Conservation (phyloP, 2,888 invertebrate species). For the Scrobipalpa atriplicella region DNA sequence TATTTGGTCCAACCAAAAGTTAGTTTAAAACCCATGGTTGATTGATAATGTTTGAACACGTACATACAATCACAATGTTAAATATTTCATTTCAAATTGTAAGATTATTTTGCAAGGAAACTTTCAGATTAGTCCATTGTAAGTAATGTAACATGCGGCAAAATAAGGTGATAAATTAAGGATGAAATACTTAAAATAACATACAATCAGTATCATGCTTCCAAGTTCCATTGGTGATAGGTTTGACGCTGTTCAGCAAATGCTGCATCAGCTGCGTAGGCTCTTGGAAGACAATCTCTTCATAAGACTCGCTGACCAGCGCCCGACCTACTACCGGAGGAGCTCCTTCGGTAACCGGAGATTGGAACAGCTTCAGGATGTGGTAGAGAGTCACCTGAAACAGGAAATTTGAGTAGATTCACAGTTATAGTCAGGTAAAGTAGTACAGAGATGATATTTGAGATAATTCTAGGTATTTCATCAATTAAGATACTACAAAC, state of each 20-base stretch:
- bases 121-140: too few relatives aligned
- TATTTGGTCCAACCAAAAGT: too few relatives aligned
- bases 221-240: constrained; percentile 88
- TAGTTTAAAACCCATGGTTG: too few relatives aligned
- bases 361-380: constrained; percentile 96
- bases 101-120: too few relatives aligned
- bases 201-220: constrained; percentile 95
- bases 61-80: too few relatives aligned
- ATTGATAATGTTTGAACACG: too few relatives aligned
- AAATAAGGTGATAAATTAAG: not conserved
- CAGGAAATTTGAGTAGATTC: not conserved
- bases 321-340: constrained; percentile 78
- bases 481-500: too few relatives aligned
- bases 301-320: constrained; percentile 96
- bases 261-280: constrained; percentile 96
- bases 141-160: not conserved
- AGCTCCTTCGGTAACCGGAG: constrained; percentile 81
- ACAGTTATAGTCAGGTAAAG: too few relatives aligned
- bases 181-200: constrained; percentile 45
- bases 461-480: not conserved
- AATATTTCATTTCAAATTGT: too few relatives aligned
- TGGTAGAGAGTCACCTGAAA: constrained; percentile 96
- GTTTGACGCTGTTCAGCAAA: constrained; percentile 89
- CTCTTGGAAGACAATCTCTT: constrained; percentile 97
- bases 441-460: not conserved